phyloP scores from a whole-genome alignment of 2,888 invertebrate genomes.

The Rhaphigaster nebulosa region DNA sequence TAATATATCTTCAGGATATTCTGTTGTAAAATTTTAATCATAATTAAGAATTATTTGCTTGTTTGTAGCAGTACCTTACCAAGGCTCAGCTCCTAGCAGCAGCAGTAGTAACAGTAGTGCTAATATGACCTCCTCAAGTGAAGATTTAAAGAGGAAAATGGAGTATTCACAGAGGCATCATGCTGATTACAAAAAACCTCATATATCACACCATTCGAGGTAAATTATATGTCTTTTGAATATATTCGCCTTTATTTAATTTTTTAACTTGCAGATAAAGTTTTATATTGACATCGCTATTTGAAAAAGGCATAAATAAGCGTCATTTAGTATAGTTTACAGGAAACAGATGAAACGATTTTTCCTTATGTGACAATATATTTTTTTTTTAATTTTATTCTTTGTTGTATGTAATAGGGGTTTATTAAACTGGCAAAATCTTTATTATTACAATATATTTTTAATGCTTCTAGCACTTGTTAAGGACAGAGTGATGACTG shows the following conservation, averaged over 20 bases:
- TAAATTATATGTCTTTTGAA: slow-evolving; percentile 5
- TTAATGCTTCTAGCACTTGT: too few relatives aligned
- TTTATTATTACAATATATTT: too few relatives aligned
- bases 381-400: too few relatives aligned
- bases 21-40: neutral
- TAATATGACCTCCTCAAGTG: neutral
- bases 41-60: neutral
- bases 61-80: neutral
- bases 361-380: too few relatives aligned
- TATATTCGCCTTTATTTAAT: neutral
- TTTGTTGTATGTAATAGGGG: too few relatives aligned
- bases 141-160: slow-evolving; percentile 58
- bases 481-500: too few relatives aligned
- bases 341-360: too few relatives aligned
- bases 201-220: slow-evolving; percentile 63
- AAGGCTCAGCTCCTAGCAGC: neutral
- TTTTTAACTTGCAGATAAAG: too few relatives aligned
- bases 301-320: too few relatives aligned
- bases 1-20: neutral
- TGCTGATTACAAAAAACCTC: slow-evolving; percentile 62
- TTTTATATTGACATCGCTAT: too few relatives aligned
- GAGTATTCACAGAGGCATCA: slow-evolving; percentile 61
- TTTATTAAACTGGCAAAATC: too few relatives aligned
- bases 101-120: neutral
- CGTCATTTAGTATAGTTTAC: too few relatives aligned